Conservation (phyloP, 2,113 vertebrate genomes). For the Sinosuthora webbiana region DNA sequence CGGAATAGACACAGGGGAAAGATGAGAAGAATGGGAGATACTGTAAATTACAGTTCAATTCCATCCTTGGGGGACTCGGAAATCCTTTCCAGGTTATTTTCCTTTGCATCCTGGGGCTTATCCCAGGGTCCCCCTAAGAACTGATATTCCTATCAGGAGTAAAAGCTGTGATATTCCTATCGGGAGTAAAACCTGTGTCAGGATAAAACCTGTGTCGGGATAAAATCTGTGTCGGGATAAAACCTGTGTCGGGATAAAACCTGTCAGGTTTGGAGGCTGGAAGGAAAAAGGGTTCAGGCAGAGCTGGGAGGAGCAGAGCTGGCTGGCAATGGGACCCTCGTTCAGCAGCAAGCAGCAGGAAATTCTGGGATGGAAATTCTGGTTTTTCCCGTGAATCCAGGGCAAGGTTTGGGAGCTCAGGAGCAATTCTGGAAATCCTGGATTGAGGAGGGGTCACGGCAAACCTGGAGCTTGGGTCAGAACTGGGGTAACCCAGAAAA, state of each 20-base stretch:
- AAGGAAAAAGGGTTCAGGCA: background rate
- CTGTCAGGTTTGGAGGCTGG: background rate
- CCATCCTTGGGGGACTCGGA: background rate
- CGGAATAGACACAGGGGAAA: background rate
- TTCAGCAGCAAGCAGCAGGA: background rate
- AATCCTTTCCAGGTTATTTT: background rate
- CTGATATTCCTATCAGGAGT: no score
- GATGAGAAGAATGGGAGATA: no score
- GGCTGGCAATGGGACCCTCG: rapidly evolving
- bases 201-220: no score
- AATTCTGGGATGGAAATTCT: background rate
- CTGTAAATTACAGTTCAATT: background rate
- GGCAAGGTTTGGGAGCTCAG: background rate
- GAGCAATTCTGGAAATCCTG: background rate
- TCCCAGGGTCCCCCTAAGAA: background rate
- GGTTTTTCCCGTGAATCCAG: background rate
- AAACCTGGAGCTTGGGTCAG: background rate
- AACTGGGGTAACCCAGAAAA: background rate
- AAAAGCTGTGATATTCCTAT: no score
- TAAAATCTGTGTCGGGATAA: no score
- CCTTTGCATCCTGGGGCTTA: background rate
- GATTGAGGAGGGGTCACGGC: background rate
- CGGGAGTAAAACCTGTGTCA: no score
- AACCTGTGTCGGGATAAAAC: no score
- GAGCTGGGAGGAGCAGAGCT: background rate